These are phyloP conservation scores for Agrochola lychnidis DNA, from an alignment of 2,888 invertebrate species.

Conservation along the genomic window DNA sequence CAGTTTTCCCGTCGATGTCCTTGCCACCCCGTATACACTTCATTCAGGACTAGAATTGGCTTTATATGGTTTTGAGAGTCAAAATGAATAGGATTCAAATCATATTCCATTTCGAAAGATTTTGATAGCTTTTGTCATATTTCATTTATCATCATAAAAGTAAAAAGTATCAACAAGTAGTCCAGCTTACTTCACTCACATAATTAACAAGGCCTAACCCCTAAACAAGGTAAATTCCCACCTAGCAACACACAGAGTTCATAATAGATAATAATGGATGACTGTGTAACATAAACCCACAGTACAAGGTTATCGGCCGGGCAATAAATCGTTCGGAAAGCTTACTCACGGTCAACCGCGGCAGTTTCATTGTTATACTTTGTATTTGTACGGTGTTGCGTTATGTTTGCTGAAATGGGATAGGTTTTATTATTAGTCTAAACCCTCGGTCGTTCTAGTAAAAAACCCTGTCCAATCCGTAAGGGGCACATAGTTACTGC, in stretches of 20 bases:
- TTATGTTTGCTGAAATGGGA: background rate
- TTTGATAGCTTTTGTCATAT: background rate
- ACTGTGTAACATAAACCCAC: slow-evolving; percentile 29
- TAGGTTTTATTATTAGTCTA: too few species aligned
- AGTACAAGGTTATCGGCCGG: slow-evolving; percentile 44
- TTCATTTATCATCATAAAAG: background rate
- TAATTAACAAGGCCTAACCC: background rate
- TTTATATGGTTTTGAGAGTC: too few species aligned
- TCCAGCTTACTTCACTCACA: too few species aligned
- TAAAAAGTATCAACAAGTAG: too few species aligned
- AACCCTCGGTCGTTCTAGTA: too few species aligned
- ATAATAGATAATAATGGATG: slow-evolving; percentile 49
- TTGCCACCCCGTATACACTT: too few species aligned
- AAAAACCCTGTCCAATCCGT: too few species aligned
- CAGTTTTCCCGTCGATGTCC: too few species aligned
- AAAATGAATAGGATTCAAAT: too few species aligned
- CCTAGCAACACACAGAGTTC: slow-evolving; percentile 21
- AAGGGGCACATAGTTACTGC: too few species aligned
- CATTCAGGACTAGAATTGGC: too few species aligned
- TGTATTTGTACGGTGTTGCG: background rate
- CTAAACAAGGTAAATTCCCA: slow-evolving; percentile 7
- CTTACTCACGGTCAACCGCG: slow-evolving; percentile 25
- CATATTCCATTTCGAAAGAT: background rate
- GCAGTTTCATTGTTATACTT: slow-evolving; percentile 1
- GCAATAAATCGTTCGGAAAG: slow-evolving; percentile 46